A percentile compares a stretch with the other conserved stretches of the same genome.
Conservation (phyloP, 2,797 vertebrate species). For the Holocentrus rufus region DNA sequence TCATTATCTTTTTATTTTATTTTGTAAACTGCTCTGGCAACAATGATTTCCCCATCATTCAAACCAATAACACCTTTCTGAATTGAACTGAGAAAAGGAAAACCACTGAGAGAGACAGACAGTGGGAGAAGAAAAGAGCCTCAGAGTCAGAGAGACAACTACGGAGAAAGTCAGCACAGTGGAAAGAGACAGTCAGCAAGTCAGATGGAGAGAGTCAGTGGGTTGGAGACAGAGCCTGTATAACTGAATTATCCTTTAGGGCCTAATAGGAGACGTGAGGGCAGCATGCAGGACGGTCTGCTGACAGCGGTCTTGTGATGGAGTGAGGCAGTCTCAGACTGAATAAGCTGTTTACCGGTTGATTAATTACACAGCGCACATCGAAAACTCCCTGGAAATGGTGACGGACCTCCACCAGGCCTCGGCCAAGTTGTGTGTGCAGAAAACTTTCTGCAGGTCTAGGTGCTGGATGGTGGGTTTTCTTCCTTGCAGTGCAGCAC, state of each 20-base stretch:
- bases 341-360: slow-evolving; percentile 67
- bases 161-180: slow-evolving; percentile 22
- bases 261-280: slow-evolving; percentile 74
- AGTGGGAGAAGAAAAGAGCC: slow-evolving; percentile 4
- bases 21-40: too few relatives aligned
- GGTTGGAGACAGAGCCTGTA: slow-evolving; percentile 33
- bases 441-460: background rate
- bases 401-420: background rate
- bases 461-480: background rate
- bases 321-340: slow-evolving; percentile 46
- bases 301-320: slow-evolving; percentile 80
- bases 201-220: slow-evolving; percentile 35
- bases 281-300: slow-evolving; percentile 67
- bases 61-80: too few relatives aligned
- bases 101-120: slow-evolving; percentile 4
- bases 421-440: background rate
- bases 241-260: slow-evolving; percentile 66
- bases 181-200: slow-evolving; percentile 37
- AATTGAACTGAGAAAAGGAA: background rate
- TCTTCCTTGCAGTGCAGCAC: background rate
- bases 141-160: slow-evolving; percentile 7
- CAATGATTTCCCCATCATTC: too few relatives aligned
- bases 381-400: slow-evolving; percentile 5
- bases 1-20: too few relatives aligned
- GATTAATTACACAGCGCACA: slow-evolving; percentile 30